Evolutionary conservation across 2,888 invertebrate species (phyloP).

Genomic region (Drosophila vallismaia): DNA sequence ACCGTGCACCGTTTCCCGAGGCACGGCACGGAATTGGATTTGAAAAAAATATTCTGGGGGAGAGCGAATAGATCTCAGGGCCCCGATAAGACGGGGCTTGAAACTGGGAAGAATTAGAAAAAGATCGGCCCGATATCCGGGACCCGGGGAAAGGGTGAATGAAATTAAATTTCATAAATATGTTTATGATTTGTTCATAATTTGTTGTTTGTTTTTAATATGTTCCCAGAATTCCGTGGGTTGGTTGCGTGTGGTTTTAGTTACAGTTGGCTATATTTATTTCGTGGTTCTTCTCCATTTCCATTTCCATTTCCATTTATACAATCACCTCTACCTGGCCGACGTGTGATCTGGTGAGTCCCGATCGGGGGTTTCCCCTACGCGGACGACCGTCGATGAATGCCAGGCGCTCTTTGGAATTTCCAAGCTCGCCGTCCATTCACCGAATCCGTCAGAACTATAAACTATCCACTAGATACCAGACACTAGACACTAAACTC

Average conservation of each 20-base stretch:
- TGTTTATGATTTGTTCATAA: constrained; percentile 67
- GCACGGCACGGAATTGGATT: not conserved
- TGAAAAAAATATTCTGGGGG: not conserved
- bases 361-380: constrained; percentile 62
- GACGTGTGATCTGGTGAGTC: constrained; percentile 16
- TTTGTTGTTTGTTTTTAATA: constrained; percentile 62
- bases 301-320: not conserved
- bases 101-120: constrained; percentile 15
- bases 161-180: constrained; percentile 74
- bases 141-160: constrained; percentile 57
- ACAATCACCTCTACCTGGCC: constrained; percentile 23
- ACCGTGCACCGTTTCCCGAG: not conserved
- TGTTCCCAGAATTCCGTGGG: constrained; percentile 54
- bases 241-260: constrained; percentile 37
- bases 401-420: constrained; percentile 43
- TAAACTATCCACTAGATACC: not conserved
- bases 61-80: constrained; percentile 49
- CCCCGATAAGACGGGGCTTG: constrained; percentile 53
- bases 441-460: constrained; percentile 26
- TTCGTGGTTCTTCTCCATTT: constrained; percentile 1
- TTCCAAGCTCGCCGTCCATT: constrained; percentile 58
- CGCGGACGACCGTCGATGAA: constrained; percentile 26
- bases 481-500: constrained; percentile 13
- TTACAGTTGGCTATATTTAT: constrained; percentile 23
- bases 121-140: not conserved